Evolutionary conservation across 2,113 vertebrate genomes (phyloP).

Genomic region (Hyperoodon ampullatus): DNA sequence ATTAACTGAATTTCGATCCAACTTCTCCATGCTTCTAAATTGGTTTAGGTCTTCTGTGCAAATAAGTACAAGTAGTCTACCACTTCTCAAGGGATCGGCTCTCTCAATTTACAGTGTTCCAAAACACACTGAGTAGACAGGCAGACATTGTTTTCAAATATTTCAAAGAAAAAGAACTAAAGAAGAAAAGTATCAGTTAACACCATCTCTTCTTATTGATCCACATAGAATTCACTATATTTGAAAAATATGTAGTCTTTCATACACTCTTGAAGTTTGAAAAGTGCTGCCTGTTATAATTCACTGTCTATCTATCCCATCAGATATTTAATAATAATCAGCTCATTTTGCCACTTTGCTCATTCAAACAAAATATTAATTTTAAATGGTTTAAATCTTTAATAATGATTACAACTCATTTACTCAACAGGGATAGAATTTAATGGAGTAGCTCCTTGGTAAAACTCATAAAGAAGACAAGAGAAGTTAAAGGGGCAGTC

Average conservation of each 20-base stretch:
- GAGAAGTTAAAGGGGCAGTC: not conserved
- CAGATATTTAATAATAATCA: not conserved
- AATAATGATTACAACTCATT: not conserved
- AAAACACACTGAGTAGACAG: not conserved
- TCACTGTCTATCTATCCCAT: not conserved
- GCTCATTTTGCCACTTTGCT: not conserved
- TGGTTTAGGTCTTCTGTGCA: not conserved
- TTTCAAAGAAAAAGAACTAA: not conserved
- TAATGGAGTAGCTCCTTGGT: not conserved
- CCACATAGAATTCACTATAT: not conserved
- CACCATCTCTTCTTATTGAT: not conserved
- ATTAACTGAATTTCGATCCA: not conserved
- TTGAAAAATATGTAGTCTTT: not conserved
- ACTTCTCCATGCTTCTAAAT: not conserved
- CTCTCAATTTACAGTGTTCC: not conserved
- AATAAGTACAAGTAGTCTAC: not conserved
- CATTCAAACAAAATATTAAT: slow-evolving; percentile 54
- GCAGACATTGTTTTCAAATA: not conserved
- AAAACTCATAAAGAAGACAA: not conserved
- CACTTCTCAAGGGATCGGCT: not conserved
- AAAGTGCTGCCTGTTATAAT: not conserved
- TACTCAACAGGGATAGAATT: slow-evolving; percentile 5
- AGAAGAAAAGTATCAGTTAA: not conserved
- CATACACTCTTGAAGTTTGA: not conserved
- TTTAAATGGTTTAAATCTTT: slow-evolving; percentile 43